Evolutionary conservation across 2,797 vertebrate genomes (phyloP), one percentile per base, ranked within the genome.

Genomic region (Perodicticus potto): DNA sequence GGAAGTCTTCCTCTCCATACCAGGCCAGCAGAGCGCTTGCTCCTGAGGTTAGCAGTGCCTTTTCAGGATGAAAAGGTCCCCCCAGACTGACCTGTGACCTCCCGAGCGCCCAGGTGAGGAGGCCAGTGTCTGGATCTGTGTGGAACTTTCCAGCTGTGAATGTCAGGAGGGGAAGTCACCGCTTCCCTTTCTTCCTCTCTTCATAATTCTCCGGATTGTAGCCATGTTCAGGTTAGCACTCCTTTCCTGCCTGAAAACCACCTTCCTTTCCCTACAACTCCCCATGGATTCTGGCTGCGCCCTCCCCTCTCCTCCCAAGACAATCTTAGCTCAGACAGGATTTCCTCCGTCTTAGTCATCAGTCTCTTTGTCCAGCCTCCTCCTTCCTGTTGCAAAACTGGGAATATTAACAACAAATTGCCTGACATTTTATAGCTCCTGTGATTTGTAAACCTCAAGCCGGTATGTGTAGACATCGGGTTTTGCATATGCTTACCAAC

Each of bases 261-360:
- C 80, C 94, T 93, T 92, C 45, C 53, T 78, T 88, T 70, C 59
- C 80, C 70, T 17, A 43, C 80, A 8, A 2, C 74, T 84, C 59
- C 81, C 78, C 16, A 29, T 77, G 34, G 74, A 13, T 72, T 49
- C 4, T 2, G 7, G 40, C 34, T 0, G 45, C 67, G 34, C n/a
- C 81, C 49, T 1, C 14, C 73, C 45, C 90, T 19, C 43, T 11
- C n/a, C 95, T 73, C 29, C 57, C 57, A 57, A 89, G 94, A 89
- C 89, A 77, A 11, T 84, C 92, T 78, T 27, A 74, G 92, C 82
- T 92, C 94, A 95, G 97, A 96, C 96, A 93, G 97, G 97, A 97
- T 95, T 97, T 97, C 97, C 97, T 95, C 55, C 11, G 3, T 29
- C 83, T 95, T 89, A 81, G 93, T 89, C 97, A 97, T 81, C 92